Conservation (phyloP, 2,888 invertebrate species). For the Polietes domitor region DNA sequence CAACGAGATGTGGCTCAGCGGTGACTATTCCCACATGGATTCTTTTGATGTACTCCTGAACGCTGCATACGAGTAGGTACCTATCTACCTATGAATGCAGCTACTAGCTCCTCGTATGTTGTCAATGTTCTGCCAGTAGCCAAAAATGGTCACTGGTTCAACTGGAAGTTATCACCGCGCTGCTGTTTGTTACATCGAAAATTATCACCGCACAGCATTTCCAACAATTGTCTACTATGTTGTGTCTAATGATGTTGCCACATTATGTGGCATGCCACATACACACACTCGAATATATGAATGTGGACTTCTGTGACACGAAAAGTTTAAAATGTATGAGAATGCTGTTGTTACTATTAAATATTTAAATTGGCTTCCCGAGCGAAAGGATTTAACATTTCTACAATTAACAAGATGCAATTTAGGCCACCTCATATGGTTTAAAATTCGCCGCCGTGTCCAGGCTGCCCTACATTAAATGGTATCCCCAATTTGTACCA, state of each 20-base stretch:
- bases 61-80: neutral
- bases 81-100: neutral
- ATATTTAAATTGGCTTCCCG: neutral
- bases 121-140: slow-evolving; percentile 38
- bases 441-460: too few relatives aligned
- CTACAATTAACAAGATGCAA: neutral
- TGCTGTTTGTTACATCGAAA: slow-evolving; percentile 8
- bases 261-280: slow-evolving; percentile 7
- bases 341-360: neutral
- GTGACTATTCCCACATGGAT: slow-evolving; percentile 36
- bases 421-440: too few relatives aligned
- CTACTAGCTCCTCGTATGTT: neutral
- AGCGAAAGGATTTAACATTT: neutral
- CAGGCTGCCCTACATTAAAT: too few relatives aligned
- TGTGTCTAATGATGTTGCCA: slow-evolving; percentile 29
- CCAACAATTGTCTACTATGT: slow-evolving; percentile 20
- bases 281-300: too few relatives aligned
- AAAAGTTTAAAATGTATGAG: neutral
- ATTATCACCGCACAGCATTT: slow-evolving; percentile 8
- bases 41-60: slow-evolving; percentile 39
- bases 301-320: neutral
- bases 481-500: too few relatives aligned
- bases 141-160: slow-evolving; percentile 27
- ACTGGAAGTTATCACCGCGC: slow-evolving; percentile 27
- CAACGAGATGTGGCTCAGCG: slow-evolving; percentile 37